A percentile compares a stretch with the other conserved stretches of the same genome.
phyloP scores from a whole-genome alignment of 2,888 invertebrate species.

The Drosophila nr. perissopoda region DNA sequence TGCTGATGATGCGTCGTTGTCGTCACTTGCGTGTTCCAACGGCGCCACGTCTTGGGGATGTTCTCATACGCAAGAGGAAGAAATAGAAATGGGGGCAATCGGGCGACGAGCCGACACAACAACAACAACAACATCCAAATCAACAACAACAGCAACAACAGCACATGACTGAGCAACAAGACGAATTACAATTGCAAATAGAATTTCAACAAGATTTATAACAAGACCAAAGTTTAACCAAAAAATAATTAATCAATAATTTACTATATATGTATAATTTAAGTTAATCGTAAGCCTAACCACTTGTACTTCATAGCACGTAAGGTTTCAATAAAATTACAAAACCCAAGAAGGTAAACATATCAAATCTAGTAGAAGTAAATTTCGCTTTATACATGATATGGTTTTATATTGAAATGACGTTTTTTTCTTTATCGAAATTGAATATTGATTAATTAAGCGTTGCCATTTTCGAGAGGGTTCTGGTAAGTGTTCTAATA shows the following conservation, averaged over 20 bases:
- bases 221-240: constrained; percentile 56
- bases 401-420: background rate
- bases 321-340: constrained; percentile 66
- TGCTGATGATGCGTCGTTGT: constrained; percentile 89
- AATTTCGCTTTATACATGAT: background rate
- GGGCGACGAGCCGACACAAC: constrained; percentile 27
- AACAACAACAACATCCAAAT: constrained; percentile 7
- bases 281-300: constrained; percentile 65
- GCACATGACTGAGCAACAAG: constrained; percentile 69
- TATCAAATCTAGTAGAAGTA: background rate
- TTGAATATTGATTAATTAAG: background rate
- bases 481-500: background rate
- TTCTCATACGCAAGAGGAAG: constrained; percentile 71
- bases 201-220: constrained; percentile 68
- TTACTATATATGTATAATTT: constrained; percentile 7
- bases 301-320: constrained; percentile 76
- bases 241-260: constrained; percentile 20
- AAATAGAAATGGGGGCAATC: constrained; percentile 46
- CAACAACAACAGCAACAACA: constrained; percentile 44
- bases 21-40: constrained; percentile 88
- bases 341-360: constrained; percentile 8
- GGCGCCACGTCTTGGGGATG: constrained; percentile 79
- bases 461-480: background rate
- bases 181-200: constrained; percentile 58
- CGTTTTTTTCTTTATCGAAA: background rate